Base-by-base conservation (phyloP, 2,113 vertebrate species). In the Scortum barcoo region DNA sequence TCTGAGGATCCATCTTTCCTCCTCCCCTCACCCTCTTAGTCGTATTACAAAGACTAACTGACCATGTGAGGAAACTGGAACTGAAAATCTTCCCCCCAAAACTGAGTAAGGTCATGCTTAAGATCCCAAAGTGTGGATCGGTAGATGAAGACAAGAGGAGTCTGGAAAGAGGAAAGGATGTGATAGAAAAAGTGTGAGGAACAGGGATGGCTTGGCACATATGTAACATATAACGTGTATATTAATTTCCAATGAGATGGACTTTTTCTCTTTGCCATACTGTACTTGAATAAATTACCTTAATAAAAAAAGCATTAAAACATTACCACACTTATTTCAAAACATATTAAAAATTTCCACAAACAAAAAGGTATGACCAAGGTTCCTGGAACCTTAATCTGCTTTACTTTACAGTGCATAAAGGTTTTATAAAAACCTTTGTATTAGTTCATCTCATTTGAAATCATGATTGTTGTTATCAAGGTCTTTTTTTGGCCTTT, bases 1-100 rank as follows among this genome's bases (percentile, higher is more conserved):
- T 84, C 91, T 84, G 86, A 91, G 92, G 93, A 94, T 94, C 87
- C 86, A 26, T 84, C 81, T 74, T 78, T 67, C 62, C 70, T 67
- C 74, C 38, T 53, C 74, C 84, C 78, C 67, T 81, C 67, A 75
- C 76, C 88, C 74, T 75, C 84, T 87, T 76, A 87, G 83, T 78
- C 58, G 53, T 73, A 91, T 93, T 93, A 93, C 22, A 66, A 81
- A 72, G 72, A 86, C 89, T 78, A 72, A 93, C 72, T 86, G 72
- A 81, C 72, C 69, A 57, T 24, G 33, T 66, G 71, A 78, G 58
- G 82, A 72, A 60, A 65, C 19, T 40, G 33, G 62, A 60, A 40
- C 16, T 66, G 20, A 74, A 33, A 72, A 63, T 51, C 33, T 26
- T 36, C 24, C 57, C 26, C 36, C 33, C 19, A 57, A 80, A 68